Evolutionary conservation across 2,113 vertebrate species (phyloP).

Genomic region (Hemiscyllium ocellatum): DNA sequence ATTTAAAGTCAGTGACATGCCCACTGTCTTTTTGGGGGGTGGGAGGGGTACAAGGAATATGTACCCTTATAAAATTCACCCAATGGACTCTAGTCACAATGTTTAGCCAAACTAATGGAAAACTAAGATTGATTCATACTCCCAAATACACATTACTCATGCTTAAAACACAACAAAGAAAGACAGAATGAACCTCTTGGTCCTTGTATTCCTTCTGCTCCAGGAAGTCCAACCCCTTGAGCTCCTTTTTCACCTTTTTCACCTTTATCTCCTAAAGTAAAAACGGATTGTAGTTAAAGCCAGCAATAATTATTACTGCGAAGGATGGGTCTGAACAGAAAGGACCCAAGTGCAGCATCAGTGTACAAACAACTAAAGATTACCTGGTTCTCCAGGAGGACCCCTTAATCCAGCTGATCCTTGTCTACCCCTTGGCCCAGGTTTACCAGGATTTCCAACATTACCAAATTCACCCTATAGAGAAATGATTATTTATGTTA

Average conservation of each 20-base stretch:
- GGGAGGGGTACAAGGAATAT: too few species aligned
- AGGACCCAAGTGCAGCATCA: not conserved
- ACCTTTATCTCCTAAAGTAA: slow-evolving; percentile 53
- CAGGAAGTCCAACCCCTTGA: slow-evolving; percentile 48
- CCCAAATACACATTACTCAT: not conserved
- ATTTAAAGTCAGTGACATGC: too few species aligned
- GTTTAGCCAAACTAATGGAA: not conserved
- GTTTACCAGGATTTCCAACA: slow-evolving; percentile 48
- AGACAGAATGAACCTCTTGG: slow-evolving; percentile 45
- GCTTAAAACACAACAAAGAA: not conserved
- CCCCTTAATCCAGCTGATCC: slow-evolving; percentile 57
- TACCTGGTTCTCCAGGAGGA: slow-evolving; percentile 53
- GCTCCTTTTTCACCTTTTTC: slow-evolving; percentile 50
- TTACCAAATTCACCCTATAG: slow-evolving; percentile 58
- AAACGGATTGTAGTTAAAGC: not conserved
- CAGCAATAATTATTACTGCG: not conserved
- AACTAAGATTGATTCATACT: not conserved
- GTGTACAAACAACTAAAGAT: not conserved
- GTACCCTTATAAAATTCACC: too few species aligned
- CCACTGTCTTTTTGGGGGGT: too few species aligned
- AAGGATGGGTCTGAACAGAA: not conserved
- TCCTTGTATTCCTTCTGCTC: slow-evolving; percentile 54
- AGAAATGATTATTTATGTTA: slow-evolving; percentile 2
- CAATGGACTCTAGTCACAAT: not conserved
- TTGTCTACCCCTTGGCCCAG: slow-evolving; percentile 50